Percentiles rank a stretch among this genome's conserved stretches.
Evolutionary conservation across 2,113 vertebrate genomes (phyloP).

Genomic region (Vulpes vulpes): DNA sequence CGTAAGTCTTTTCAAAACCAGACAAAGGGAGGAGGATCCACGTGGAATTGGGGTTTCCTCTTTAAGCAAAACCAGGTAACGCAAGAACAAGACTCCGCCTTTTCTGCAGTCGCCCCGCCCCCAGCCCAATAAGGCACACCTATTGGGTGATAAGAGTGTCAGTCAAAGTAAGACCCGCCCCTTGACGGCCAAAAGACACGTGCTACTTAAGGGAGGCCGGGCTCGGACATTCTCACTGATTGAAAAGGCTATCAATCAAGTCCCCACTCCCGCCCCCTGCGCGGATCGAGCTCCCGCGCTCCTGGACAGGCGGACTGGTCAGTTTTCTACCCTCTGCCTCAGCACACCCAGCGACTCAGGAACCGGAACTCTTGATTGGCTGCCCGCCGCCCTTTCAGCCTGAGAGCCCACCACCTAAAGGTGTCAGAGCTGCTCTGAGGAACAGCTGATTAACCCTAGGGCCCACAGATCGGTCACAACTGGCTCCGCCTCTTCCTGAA

Average conservation of each 20-base stretch:
- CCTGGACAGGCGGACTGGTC: background rate
- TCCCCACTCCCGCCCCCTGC: background rate
- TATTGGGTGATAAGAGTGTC: background rate
- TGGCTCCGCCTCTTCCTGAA: background rate
- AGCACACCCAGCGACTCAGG: background rate
- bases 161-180: constrained; percentile 1
- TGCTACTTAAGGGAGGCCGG: background rate
- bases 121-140: background rate
- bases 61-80: background rate
- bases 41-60: background rate
- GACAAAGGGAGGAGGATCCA: background rate
- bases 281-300: rapidly evolving
- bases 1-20: background rate
- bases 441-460: background rate
- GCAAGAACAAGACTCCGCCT: background rate
- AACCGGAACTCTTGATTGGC: background rate
- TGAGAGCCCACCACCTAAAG: background rate
- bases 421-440: background rate
- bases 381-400: background rate
- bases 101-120: background rate
- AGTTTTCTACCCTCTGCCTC: background rate
- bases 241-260: constrained; percentile 21
- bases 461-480: background rate
- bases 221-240: background rate
- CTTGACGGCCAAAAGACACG: background rate